Evolutionary conservation across 1,140 invertebrate species (phyloP).

Genomic region (Ceratoteleas bidentatus): DNA sequence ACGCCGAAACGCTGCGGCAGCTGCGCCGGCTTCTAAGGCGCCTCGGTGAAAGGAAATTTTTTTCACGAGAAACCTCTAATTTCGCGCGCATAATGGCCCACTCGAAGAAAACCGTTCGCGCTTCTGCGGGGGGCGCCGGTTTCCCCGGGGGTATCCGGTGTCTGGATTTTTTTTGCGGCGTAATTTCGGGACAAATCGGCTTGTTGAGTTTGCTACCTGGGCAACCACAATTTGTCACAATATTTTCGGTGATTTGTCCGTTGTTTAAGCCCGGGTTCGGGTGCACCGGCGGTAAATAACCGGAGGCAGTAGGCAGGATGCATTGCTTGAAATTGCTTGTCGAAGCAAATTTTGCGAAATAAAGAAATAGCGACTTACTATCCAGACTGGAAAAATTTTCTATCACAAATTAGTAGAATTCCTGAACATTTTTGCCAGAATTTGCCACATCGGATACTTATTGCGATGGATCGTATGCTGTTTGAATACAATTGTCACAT

Average conservation of each 20-base stretch:
- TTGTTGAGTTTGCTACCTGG: no score
- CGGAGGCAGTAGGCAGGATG: no score
- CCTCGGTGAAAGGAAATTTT: slow-evolving; percentile 60
- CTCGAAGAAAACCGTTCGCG: slow-evolving; percentile 54
- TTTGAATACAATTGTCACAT: no score
- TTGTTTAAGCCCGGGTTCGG: slow-evolving; percentile 8
- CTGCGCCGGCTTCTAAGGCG: slow-evolving; percentile 57
- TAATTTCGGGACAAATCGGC: no score
- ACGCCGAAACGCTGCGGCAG: slow-evolving; percentile 62
- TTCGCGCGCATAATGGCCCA: slow-evolving; percentile 74
- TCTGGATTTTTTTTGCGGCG: slow-evolving; percentile 45
- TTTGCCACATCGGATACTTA: no score
- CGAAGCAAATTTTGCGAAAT: no score
- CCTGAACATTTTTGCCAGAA: no score
- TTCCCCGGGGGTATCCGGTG: slow-evolving; percentile 30
- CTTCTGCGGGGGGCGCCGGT: slow-evolving; percentile 45
- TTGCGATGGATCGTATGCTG: no score
- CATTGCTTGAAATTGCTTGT: no score
- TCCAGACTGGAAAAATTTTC: no score
- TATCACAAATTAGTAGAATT: no score
- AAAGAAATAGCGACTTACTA: no score
- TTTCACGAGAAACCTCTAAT: slow-evolving; percentile 74
- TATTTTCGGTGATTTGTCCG: slow-evolving; percentile 32
- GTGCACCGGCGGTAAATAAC: slow-evolving; percentile 2
- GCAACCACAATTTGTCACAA: slow-evolving; percentile 47